Evolutionary conservation across 2,888 invertebrate species (phyloP), one percentile per base, ranked within the genome.

Genomic region (Zootermopsis nevadensis): DNA sequence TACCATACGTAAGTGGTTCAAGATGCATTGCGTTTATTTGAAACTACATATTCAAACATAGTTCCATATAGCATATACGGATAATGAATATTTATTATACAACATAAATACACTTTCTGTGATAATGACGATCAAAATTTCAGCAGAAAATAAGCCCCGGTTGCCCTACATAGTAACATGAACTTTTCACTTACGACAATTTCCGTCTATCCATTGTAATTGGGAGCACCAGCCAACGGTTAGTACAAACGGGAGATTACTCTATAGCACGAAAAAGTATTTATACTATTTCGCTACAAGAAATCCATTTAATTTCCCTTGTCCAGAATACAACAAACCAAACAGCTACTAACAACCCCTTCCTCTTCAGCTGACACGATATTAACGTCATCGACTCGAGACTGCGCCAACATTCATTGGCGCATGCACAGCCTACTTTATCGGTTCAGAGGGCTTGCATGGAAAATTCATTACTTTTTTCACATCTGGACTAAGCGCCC

Each of bases 191-290:
- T 89, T 87, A 89, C 89, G 89, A 89, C 87, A 89, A 88, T 88
- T 89, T 89, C 87, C 89, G 88, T 85, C 87, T 88, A 84, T 89
- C 89, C 89, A 89, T 89, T 60, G 53, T 80, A 48, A 27, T 35
- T 81, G 67, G 22, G 69, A 38, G 7, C 33, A 74, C 38, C 19
- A 12, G n/a, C 0, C 24, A n/a, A 35, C 42, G 7, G 8, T 15
- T n/a, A 38, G 35, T 42, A 38, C 38, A 38, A 42, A 74, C 24
- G n/a, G 27, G 33, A 31, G 60, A 60, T n/a, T 53, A 22, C 22
- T 24, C n/a, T 67, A 8, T 31, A 30, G 8, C 33, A 72, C 33
- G 33, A 22, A 10, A 74, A 33, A 7, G 0, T n/a, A 69, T 24
- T n/a, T 3, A 24, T n/a, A 1, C 33, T 79, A 60, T 31, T 77